A percentile compares a stretch with the other conserved stretches of the same genome.
phyloP scores from a whole-genome alignment of 2,888 invertebrate genomes.

The Pyrrhosoma nymphula region DNA sequence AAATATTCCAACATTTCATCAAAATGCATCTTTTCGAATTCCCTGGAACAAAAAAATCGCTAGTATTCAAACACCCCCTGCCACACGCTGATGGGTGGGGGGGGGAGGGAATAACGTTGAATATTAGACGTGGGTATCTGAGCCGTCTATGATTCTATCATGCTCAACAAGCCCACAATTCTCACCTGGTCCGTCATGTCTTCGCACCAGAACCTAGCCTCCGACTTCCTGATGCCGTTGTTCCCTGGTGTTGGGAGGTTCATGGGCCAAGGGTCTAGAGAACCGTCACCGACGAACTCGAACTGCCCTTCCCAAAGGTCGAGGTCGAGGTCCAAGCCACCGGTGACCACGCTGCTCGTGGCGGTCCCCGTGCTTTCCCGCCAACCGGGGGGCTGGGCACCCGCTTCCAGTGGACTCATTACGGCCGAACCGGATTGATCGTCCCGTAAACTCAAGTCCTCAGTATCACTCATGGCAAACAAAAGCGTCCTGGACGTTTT shows the following conservation, averaged over 20 bases:
- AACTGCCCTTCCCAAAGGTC: conserved; percentile 95
- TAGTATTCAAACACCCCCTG: no score
- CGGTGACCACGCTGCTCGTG: conserved; percentile 69
- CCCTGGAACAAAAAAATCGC: no score
- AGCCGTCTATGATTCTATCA: no score
- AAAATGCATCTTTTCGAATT: no score
- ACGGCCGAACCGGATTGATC: neutral
- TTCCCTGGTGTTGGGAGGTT: conserved; percentile 49
- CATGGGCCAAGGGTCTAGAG: conserved; percentile 43
- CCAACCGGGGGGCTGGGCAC: conserved; percentile 55
- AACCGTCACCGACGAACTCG: conserved; percentile 85
- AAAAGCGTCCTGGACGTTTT: neutral
- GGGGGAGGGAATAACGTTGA: no score
- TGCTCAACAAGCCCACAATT: conserved; percentile 70
- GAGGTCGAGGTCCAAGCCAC: conserved; percentile 82
- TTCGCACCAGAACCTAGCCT: conserved; percentile 82
- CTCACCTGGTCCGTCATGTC: conserved; percentile 83
- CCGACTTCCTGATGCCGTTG: conserved; percentile 81
- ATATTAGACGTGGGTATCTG: no score
- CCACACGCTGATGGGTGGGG: no score
- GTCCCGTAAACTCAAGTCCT: conserved; percentile 68
- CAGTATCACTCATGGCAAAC: conserved; percentile 70
- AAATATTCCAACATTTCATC: no score
- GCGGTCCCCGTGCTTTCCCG: conserved; percentile 68
- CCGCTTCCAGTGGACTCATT: conserved; percentile 54